Evolutionary conservation across 23 tunicate species (phyloP), one percentile per base, ranked within the genome.

Genomic region (Aplidium turbinatum): DNA sequence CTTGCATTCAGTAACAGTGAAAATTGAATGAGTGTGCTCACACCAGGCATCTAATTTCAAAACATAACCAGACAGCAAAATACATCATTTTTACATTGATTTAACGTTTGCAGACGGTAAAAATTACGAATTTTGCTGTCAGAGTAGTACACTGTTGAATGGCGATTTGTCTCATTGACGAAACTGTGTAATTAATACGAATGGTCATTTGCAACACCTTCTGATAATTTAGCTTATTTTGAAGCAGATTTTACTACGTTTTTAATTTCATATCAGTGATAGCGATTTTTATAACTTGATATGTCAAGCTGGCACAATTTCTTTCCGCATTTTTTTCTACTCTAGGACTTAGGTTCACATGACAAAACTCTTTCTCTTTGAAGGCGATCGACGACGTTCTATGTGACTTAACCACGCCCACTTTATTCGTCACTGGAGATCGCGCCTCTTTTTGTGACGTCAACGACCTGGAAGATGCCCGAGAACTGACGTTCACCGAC

Each of bases 361-460:
- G 48, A 9, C 13, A 13, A 13, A 9, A 42, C 48, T 13, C 48
- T 13, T 42, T 30, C 3, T 60, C 13, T 30, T 26, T 65, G 26
- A n/a, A 70, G 76, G 76, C 47, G 28, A 70, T 88, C 7, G 96
- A 88, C 50, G 96, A 88, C 65, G 86, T 88, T 0, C 47, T 88
- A 16, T 88, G 96, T 58, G 96, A 88, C 47, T 30, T 76, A 58
- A 81, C 76, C 11, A 81, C 86, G 31, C 87, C 96, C 19, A 88
- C 73, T 35, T 55, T 88, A 0, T 88, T 88, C 31, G 81, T 88
- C 47, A 60, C 70, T 34, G 96, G 96, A 19, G 96, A 88, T 38
- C 60, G 67, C 47, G 72, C 96, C 0, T 48, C 63, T 21, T 88
- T 68, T 0, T 81, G 87, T 58, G 73, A 57, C 26, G 80, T 88